Evolutionary conservation across 2,113 vertebrate species (phyloP), one percentile per base, ranked within the genome.

Genomic region (Fulica atra): DNA sequence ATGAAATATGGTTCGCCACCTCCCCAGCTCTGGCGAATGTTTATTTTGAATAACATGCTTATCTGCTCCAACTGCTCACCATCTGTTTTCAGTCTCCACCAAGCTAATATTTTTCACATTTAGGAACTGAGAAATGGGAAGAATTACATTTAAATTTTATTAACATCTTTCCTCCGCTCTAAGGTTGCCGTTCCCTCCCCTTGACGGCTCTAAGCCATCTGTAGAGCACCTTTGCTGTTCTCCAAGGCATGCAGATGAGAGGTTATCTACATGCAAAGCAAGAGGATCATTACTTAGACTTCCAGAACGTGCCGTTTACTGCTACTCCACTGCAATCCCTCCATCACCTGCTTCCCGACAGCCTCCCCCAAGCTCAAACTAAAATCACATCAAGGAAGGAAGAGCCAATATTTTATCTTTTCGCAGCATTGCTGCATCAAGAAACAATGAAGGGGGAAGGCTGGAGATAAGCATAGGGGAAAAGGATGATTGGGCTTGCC

Each of bases 41-140:
- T 98, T 98, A 98, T 98, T 98, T 98, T 96, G 93, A 98, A 98
- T 97, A 98, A 98, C 96, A 96, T 35, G 97, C 97, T 97, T 98
- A 97, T 96, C 96, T 97, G 95, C 86, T 98, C 96, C 97, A 98
- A 98, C 72, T 97, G 97, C 95, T 96, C 93, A 96, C 98, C 98
- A 98, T 98, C 98, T 98, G 98, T 98, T 98, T 98, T 95, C 94
- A 96, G 94, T 97, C 96, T 98, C 95, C 93, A 98, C 83, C 89
- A 97, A 97, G 97, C 95, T 98, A 97, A 91, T 97, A 96, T 97
- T 98, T 98, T 96, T 97, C 98, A 98, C 95, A 97, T 97, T 96
- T 96, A 94, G 94, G 88, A 98, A 92, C 95, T 95, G 93, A 97
- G 95, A 97, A 97, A 94, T 71, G 89, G 95, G 95, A 96, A 93